Base-by-base conservation (phyloP, 2,113 vertebrate species). In the Colaptes auratus region DNA sequence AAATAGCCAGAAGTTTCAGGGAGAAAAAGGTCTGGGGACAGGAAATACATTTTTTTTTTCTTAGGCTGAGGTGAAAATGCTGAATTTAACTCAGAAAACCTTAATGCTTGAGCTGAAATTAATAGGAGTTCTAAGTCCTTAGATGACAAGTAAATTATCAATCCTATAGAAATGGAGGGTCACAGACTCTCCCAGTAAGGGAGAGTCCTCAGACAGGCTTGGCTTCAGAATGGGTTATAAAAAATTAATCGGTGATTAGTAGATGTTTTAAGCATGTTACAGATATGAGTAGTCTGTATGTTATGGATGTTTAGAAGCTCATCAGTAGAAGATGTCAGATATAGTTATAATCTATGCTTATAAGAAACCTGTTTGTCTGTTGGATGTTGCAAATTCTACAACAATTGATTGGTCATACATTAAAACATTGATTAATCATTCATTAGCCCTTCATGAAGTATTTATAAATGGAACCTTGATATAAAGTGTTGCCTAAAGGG, bases 361-460 rank as follows among this genome's bases (percentile, higher is more conserved):
- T 95, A 94, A 88, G 94, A 96, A 93, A 93, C 75, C 87, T 87
- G 70, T 92, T 95, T 85, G 79, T 89, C 87, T 91, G 87, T 69
- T 93, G 85, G 53, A 88, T 4, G 8, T 46, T 82, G 90, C 5
- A 7, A 95, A 92, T 95, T 77, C 92, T 91, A 61, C 85, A 92
- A 66, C 73, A 89, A 96, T 95, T 96, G 94, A 96, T 93, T 96
- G 75, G 71, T 89, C 91, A 93, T 95, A 93, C 87, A 96, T 95
- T 96, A 96, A 95, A 96, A 91, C 87, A 92, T 74, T 85, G 92
- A 95, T 96, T 96, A 96, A 96, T 96, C 94, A 96, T 96, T 96
- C 95, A 96, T 96, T 95, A 96, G 75, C 69, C 64, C 71, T 93
- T 95, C 94, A 96, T 95, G 76, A 95, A 96, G 48, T 95, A 96